phyloP scores from a whole-genome alignment of 2,113 vertebrate genomes.

The Andinoacara biseriatus region DNA sequence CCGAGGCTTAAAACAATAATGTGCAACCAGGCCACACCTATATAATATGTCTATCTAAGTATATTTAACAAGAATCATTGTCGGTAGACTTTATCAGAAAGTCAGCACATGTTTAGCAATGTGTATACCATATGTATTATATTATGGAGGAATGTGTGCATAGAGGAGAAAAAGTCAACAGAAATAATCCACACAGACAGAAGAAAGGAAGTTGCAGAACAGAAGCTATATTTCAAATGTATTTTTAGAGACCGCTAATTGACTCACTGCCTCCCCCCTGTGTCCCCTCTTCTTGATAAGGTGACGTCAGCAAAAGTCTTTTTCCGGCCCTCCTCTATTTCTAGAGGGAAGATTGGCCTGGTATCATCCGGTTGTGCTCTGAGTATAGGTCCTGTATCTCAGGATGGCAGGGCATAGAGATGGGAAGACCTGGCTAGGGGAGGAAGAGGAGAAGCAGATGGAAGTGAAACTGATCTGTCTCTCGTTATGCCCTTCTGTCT shows the following conservation, averaged over 20 bases:
- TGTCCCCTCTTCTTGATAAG: slow-evolving; percentile 59
- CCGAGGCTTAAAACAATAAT: slow-evolving; percentile 84
- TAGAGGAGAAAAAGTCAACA: slow-evolving; percentile 16
- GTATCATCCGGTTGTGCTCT: slow-evolving; percentile 61
- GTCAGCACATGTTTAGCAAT: slow-evolving; percentile 16
- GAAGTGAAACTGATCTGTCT: slow-evolving; percentile 74
- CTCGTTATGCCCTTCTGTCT: slow-evolving; percentile 71
- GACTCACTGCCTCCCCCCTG: slow-evolving; percentile 49
- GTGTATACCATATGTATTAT: not conserved
- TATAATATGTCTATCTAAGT: slow-evolving; percentile 36
- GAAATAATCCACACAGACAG: slow-evolving; percentile 4
- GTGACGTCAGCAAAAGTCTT: slow-evolving; percentile 71
- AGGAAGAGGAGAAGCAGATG: slow-evolving; percentile 56
- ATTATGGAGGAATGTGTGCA: not conserved
- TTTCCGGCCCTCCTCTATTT: slow-evolving; percentile 69
- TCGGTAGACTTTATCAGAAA: slow-evolving; percentile 33
- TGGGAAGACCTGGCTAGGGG: slow-evolving; percentile 38
- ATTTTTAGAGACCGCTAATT: slow-evolving; percentile 70
- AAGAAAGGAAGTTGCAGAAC: slow-evolving; percentile 42
- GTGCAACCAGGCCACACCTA: slow-evolving; percentile 75
- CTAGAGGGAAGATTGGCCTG: slow-evolving; percentile 52
- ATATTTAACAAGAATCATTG: slow-evolving; percentile 49
- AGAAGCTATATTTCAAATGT: slow-evolving; percentile 65
- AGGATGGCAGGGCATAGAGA: slow-evolving; percentile 32
- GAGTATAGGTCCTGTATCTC: slow-evolving; percentile 53